Base-by-base conservation (phyloP, 1,140 invertebrate genomes). In the Drosophila mauritiana region DNA sequence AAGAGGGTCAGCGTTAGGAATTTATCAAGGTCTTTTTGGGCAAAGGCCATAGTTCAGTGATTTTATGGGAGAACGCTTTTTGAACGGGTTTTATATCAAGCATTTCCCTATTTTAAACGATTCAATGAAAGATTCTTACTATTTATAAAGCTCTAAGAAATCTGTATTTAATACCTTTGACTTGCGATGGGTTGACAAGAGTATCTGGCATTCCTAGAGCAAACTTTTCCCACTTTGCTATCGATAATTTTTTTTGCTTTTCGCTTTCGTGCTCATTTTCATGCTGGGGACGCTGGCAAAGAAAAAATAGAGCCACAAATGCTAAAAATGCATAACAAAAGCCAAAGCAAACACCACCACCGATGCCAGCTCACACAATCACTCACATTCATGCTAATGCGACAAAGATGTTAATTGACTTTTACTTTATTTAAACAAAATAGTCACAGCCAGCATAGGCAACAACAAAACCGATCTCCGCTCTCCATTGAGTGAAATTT, bases 381-480 rank as follows among this genome's bases (percentile, higher is more conserved):
- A 79, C 15, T 58, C n/a, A 48, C 42, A 69, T 22, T 58, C 61
- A 65, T 89, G 84, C 53, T 89, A 88, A 88, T 89, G 73, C 67
- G 84, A 89, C 84, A 89, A 89, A 84, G 84, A 84, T 89, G 84
- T 89, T 89, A 89, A 89, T 89, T 89, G 84, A 88, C 84, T 89
- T 89, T 89, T 89, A 89, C 84, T 89, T 89, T 84, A 80, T 78
- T 84, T 73, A 89, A 89, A 89, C 80, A 89, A 80, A 78, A 78
- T 67, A 86, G 73, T 69, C 81, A 77, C 73, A 85, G 56, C 59
- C 56, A 22, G 40, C 49, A 67, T 42, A 45, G 70, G 53, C 52
- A 37, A 34, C 57, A 59, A 49, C n/a, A 15, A 34, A 15, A 15
- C 17, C 13, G 7, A 20, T 20, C 39, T 15, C 34, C 34, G 46